These are phyloP conservation scores for Cataglyphis albicans DNA, from an alignment of 2,888 invertebrate species.

Conservation along the genomic window DNA sequence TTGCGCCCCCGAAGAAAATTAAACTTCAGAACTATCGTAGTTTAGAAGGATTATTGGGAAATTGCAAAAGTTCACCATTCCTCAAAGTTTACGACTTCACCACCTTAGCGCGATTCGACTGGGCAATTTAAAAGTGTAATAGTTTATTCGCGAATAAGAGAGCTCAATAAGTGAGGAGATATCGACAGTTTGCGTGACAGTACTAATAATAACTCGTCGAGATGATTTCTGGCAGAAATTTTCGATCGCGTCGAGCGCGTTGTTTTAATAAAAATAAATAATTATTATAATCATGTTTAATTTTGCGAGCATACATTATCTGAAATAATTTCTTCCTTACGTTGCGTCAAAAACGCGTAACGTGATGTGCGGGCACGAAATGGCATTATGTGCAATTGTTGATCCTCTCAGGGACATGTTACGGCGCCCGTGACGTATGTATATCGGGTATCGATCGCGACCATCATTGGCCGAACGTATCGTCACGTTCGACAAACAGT, in stretches of 20 bases:
- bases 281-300: background rate
- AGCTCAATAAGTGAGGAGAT: slow-evolving; percentile 37
- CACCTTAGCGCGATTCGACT: slow-evolving; percentile 55
- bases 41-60: slow-evolving; percentile 70
- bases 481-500: slow-evolving; percentile 70
- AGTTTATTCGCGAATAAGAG: slow-evolving; percentile 41
- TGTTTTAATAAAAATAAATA: too few relatives aligned
- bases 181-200: slow-evolving; percentile 40
- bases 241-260: background rate
- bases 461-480: slow-evolving; percentile 56
- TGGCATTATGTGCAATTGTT: slow-evolving; percentile 54
- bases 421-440: slow-evolving; percentile 43
- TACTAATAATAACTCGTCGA: slow-evolving; percentile 16
- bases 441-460: slow-evolving; percentile 52
- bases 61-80: slow-evolving; percentile 69
- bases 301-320: background rate
- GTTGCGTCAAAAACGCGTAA: slow-evolving; percentile 3
- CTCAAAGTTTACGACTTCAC: slow-evolving; percentile 63
- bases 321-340: background rate
- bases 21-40: slow-evolving; percentile 70
- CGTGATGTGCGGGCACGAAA: slow-evolving; percentile 56
- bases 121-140: slow-evolving; percentile 58
- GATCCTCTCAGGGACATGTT: slow-evolving; percentile 50
- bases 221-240: slow-evolving; percentile 2
- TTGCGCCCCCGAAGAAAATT: slow-evolving; percentile 65